These are phyloP conservation scores for Ptilonorhynchus violaceus DNA, from an alignment of 2,113 vertebrate species.

Conservation along the genomic window DNA sequence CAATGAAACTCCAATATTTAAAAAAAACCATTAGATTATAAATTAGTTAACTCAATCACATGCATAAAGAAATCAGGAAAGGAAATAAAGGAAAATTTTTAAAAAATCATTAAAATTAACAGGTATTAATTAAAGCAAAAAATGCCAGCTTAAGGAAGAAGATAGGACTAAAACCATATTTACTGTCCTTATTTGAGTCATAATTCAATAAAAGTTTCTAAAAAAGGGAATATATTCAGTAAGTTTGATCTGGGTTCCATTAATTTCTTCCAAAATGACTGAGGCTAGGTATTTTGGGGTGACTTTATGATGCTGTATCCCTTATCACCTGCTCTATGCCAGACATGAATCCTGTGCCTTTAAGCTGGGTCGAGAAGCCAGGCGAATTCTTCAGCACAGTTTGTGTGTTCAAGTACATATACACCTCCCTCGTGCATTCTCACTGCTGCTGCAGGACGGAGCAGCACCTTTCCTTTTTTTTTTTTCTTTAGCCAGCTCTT, in stretches of 20 bases:
- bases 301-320: too few species aligned
- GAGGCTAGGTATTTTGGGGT: neutral
- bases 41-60: neutral
- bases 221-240: neutral
- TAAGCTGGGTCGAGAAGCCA: too few species aligned
- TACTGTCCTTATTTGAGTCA: neutral
- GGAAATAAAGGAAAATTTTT: neutral
- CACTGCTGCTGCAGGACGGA: too few species aligned
- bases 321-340: too few species aligned
- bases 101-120: neutral
- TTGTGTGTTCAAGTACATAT: too few species aligned
- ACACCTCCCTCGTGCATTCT: too few species aligned
- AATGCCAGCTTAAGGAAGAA: neutral
- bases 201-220: neutral
- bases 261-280: neutral
- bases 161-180: neutral
- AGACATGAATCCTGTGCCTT: too few species aligned
- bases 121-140: neutral
- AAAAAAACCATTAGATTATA: neutral
- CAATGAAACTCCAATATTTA: neutral
- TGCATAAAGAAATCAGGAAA: constrained; percentile 1
- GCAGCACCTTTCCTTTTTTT: too few species aligned
- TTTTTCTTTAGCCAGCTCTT: too few species aligned
- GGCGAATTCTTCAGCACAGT: too few species aligned
- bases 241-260: neutral